Evolutionary conservation across 2,113 vertebrate genomes (phyloP), one percentile per base, ranked within the genome.

Genomic region (Poeciliopsis occidentalis): DNA sequence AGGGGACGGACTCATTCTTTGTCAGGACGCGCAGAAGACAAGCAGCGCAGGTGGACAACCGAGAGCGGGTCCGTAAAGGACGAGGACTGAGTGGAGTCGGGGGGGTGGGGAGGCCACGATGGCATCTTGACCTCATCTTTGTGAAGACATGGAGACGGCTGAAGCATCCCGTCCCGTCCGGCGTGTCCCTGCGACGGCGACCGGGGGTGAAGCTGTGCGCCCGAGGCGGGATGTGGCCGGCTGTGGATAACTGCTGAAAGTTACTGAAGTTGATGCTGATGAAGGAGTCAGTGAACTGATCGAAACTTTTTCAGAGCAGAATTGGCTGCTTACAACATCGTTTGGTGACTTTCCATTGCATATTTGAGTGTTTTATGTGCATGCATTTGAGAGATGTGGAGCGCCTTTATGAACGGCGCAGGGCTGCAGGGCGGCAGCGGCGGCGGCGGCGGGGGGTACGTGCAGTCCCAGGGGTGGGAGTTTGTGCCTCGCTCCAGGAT

Each of bases 381-480:
- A 82, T 84, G 78, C 62, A 26, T 39, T 69, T 47, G 67, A 85
- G 64, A 73, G 34, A 92, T 89, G 85, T 94, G 88, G 92, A 93
- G 85, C 84, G 92, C 85, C 64, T 91, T 86, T 82, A 80, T 88
- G 85, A 94, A 95, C 73, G 93, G 93, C 57, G 85, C 77, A 0
- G 87, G 91, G 76, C 73, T 88, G 88, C 89, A 29, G 79, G 67
- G 69, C 60, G 88, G 88, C 44, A 32, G 32, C 65, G 31, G 31
- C 31, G 86, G 90, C 73, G 84, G 92, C 67, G 85, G 84, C 47
- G 90, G 89, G 72, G 91, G 92, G 26, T 90, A 92, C 75, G 90
- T 94, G 68, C 73, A 76, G 62, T 89, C 86, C 61, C 89, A 91
- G 80, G 83, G 91, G 79, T 94, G 91, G 91, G 87, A 94, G 88